Evolutionary conservation across 2,888 invertebrate genomes (phyloP).

Genomic region (Automeris io): DNA sequence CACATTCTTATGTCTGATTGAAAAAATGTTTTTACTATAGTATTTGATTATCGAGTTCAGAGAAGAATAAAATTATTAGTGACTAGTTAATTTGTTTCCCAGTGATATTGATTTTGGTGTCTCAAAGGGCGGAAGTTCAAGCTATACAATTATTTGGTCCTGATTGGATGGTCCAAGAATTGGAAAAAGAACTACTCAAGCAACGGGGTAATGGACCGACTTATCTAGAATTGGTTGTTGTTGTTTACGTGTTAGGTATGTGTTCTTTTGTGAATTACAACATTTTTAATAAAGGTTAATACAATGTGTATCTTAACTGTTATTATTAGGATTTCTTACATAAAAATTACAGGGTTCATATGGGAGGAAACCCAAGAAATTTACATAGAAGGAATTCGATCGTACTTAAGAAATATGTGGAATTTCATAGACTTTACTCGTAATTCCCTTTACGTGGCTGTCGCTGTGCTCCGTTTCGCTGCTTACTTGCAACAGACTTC

Average conservation of each 20-base stretch:
- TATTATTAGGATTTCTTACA: too few relatives aligned
- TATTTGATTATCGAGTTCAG: too few relatives aligned
- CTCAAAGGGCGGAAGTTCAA: constrained; percentile 90
- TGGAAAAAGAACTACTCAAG: constrained; percentile 79
- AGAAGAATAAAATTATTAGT: not conserved
- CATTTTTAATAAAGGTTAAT: not conserved
- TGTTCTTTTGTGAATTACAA: constrained; percentile 1
- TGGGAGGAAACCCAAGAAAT: constrained; percentile 96
- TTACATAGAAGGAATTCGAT: constrained; percentile 89
- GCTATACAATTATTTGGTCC: constrained; percentile 84
- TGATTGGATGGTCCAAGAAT: constrained; percentile 79
- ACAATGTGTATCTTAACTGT: not conserved
- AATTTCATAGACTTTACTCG: constrained; percentile 97
- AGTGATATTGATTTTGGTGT: constrained; percentile 95
- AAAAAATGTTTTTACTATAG: too few relatives aligned
- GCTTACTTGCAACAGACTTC: constrained; percentile 86
- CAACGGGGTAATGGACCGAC: constrained; percentile 93
- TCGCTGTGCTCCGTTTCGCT: constrained; percentile 80
- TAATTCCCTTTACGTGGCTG: constrained; percentile 89
- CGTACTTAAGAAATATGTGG: constrained; percentile 95
- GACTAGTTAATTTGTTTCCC: constrained; percentile 13
- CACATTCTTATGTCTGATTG: too few relatives aligned
- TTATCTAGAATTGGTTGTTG: constrained; percentile 87
- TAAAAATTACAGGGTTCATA: constrained; percentile 82
- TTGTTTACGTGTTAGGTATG: constrained; percentile 89